Base-by-base conservation (phyloP, 2,113 vertebrate genomes). In the Pyxicephalus adspersus region DNA sequence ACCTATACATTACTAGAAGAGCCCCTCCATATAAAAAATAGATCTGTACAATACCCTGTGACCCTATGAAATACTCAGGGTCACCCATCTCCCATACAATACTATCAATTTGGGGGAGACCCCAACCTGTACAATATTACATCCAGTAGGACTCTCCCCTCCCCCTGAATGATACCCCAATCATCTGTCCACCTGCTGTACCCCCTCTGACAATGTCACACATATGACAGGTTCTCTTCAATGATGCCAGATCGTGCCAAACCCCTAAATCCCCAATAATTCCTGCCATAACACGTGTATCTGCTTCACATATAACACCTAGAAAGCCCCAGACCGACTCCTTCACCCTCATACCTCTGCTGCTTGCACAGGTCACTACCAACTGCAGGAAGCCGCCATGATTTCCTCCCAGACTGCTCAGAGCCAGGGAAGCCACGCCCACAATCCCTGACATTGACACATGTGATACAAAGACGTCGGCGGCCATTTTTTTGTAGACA, bases 351-450 rank as follows among this genome's bases (percentile, higher is more conserved):
- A 6, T 29, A 73, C 51, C 70, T 29, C 70, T 31, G 28, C 2
- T 31, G 17, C 5, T 1, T 2, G 4, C 6, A 63, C 73, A 60
- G 34, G 55, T 76, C 73, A 76, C 73, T 20, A 17, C 34, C 23
- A 61, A 16, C 73, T 22, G 6, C 23, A 18, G 31, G 55, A 61
- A 45, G 73, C 9, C 58, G 73, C 73, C 73, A 76, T 76, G n/a
- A 50, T 76, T 1, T 18, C 8, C 34, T 50, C 54, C 57, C 73
- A 50, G 8, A 9, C 1, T 31, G 50, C 70, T 54, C 1, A 45
- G 26, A 3, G 26, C 16, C 28, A 6, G 0, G 6, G 15, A n/a
- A 11, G 1, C 57, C 55, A 58, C 55, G 57, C 72, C 72, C 72
- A 4, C 0, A 11, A 23, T 3, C 19, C 61, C 61, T 4, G 61